phyloP scores from a whole-genome alignment of 2,113 vertebrate species.

The Haemorhous mexicanus region DNA sequence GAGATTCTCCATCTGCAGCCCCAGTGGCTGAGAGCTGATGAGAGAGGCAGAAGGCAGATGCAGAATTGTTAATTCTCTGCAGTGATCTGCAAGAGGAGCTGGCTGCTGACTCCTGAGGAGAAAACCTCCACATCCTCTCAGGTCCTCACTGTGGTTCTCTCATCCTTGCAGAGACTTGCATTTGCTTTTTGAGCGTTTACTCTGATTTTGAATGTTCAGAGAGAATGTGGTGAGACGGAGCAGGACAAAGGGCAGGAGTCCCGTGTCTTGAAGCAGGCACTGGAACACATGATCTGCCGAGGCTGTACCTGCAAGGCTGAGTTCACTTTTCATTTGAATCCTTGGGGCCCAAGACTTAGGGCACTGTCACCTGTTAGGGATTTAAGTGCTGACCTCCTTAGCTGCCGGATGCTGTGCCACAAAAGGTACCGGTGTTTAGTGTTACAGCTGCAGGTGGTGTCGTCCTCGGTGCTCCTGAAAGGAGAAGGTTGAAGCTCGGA shows the following conservation, averaged over 20 bases:
- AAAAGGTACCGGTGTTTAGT: accelerated
- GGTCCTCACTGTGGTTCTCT: neutral
- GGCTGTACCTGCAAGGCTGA: accelerated
- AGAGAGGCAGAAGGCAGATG: neutral
- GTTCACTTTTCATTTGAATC: neutral
- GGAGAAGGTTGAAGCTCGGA: neutral
- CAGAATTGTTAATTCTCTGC: neutral
- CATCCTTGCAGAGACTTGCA: accelerated
- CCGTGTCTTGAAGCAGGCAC: accelerated
- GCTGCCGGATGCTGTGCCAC: neutral
- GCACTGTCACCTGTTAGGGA: too few species aligned
- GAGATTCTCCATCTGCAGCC: accelerated
- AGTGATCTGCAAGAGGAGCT: neutral
- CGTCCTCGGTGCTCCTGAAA: accelerated
- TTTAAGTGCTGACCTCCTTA: neutral
- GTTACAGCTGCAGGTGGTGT: accelerated
- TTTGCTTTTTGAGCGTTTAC: neutral
- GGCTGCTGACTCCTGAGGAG: neutral
- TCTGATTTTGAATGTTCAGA: neutral
- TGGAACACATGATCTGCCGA: accelerated
- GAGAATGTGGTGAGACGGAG: neutral
- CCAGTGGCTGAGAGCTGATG: neutral
- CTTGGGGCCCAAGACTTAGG: accelerated
- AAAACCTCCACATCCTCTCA: neutral
- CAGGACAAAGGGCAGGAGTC: neutral